Conservation (phyloP, 2,113 vertebrate genomes). For the Sinocyclocheilus grahami region DNA sequence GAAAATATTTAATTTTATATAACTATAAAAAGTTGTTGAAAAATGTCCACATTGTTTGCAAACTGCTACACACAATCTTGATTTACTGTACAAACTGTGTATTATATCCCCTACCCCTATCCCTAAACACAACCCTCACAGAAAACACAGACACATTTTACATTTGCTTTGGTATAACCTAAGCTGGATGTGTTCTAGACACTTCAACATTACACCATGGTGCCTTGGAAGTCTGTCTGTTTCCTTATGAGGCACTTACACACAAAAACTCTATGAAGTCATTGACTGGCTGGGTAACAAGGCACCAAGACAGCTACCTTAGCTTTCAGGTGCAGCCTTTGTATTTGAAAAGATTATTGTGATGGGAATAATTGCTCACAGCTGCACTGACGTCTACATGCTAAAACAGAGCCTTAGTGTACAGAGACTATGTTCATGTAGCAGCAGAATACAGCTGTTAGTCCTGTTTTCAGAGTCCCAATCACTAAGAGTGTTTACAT, state of each 20-base stretch:
- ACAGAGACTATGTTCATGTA: neutral
- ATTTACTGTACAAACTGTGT: neutral
- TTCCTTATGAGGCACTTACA: neutral
- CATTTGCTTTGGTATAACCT: neutral
- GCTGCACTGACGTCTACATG: neutral
- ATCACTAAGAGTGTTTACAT: neutral
- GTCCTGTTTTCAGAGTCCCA: neutral
- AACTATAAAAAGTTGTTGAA: no score
- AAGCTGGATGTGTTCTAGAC: neutral
- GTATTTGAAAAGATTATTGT: neutral
- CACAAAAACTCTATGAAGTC: neutral
- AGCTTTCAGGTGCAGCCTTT: slow-evolving; percentile 11
- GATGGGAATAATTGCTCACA: slow-evolving; percentile 12
- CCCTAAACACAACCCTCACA: neutral
- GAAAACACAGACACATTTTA: no score
- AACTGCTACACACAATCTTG: neutral
- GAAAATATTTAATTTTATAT: no score
- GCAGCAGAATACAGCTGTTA: neutral
- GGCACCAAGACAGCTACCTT: neutral
- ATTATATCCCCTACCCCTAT: neutral
- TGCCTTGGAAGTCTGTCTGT: neutral
- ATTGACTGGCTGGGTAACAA: neutral
- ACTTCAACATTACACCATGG: neutral
- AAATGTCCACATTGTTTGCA: no score
- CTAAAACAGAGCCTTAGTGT: neutral